phyloP scores from a whole-genome alignment of 1,140 invertebrate species.

The Meloidogyne exigua region DNA sequence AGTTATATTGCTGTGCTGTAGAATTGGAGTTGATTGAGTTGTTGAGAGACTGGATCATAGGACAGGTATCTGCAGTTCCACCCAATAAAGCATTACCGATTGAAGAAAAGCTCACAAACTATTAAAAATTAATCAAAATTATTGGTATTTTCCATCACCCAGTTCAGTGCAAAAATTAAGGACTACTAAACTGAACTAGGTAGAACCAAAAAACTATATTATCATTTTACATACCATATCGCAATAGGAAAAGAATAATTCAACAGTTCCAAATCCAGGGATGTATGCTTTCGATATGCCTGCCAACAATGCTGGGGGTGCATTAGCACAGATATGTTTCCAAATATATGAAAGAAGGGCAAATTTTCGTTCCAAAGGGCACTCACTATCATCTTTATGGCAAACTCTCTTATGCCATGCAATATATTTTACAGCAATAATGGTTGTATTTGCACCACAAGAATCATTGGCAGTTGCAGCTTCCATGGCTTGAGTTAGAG shows the following conservation, averaged over 20 bases:
- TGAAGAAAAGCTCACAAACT: neutral
- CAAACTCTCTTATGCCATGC: conserved; percentile 3
- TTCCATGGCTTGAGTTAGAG: neutral
- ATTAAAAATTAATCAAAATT: neutral
- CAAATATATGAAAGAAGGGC: neutral
- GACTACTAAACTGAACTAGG: no score
- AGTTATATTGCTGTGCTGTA: neutral
- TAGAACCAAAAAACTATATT: no score
- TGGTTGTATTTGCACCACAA: neutral
- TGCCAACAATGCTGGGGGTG: neutral
- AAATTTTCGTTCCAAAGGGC: neutral
- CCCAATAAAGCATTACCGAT: neutral
- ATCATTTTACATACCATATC: neutral
- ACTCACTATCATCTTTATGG: neutral
- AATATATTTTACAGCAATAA: neutral
- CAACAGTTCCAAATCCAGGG: neutral
- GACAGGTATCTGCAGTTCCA: neutral
- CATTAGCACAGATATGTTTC: neutral
- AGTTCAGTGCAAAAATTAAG: no score
- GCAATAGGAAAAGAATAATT: neutral
- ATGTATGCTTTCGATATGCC: neutral
- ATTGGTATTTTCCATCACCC: no score
- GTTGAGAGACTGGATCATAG: neutral
- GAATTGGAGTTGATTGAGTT: neutral
- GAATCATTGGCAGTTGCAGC: neutral